A percentile compares a stretch with the other conserved stretches of the same genome.
Evolutionary conservation across 2,888 invertebrate genomes (phyloP).

Genomic region (Prionchulus punctatus): DNA sequence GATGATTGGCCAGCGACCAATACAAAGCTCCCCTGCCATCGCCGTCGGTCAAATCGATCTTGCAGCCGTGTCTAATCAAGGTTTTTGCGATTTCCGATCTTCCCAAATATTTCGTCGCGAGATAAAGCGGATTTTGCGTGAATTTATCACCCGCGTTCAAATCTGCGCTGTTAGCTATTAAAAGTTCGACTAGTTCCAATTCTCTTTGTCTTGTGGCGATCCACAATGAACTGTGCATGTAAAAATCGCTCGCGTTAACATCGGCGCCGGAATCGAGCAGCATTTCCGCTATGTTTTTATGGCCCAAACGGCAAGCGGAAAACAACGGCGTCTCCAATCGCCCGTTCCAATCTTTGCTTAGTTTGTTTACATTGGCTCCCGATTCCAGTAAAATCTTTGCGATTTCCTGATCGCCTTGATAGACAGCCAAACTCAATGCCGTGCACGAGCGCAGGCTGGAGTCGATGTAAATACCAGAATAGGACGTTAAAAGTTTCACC

Average conservation of each 20-base stretch:
- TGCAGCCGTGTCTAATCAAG: constrained; percentile 15
- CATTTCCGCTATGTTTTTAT: constrained; percentile 27
- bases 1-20: constrained; percentile 15
- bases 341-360: constrained; percentile 31
- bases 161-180: constrained; percentile 15
- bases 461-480: constrained; percentile 24
- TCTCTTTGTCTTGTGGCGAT: constrained; percentile 14
- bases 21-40: constrained; percentile 16
- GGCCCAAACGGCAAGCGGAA: constrained; percentile 34
- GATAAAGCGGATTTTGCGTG: constrained; percentile 19
- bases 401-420: constrained; percentile 23
- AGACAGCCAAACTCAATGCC: constrained; percentile 32
- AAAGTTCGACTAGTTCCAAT: constrained; percentile 14
- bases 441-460: constrained; percentile 31
- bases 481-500: constrained; percentile 2
- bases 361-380: constrained; percentile 31
- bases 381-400: constrained; percentile 29
- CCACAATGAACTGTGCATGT: constrained; percentile 29
- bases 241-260: constrained; percentile 30
- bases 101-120: constrained; percentile 16
- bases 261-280: constrained; percentile 29
- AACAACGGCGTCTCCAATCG: constrained; percentile 34
- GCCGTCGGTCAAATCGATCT: constrained; percentile 14
- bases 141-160: constrained; percentile 14
- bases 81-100: constrained; percentile 14